A percentile compares a stretch with the other conserved stretches of the same genome.
Conservation (phyloP, 2,888 invertebrate genomes). For the Melieria omissa region DNA sequence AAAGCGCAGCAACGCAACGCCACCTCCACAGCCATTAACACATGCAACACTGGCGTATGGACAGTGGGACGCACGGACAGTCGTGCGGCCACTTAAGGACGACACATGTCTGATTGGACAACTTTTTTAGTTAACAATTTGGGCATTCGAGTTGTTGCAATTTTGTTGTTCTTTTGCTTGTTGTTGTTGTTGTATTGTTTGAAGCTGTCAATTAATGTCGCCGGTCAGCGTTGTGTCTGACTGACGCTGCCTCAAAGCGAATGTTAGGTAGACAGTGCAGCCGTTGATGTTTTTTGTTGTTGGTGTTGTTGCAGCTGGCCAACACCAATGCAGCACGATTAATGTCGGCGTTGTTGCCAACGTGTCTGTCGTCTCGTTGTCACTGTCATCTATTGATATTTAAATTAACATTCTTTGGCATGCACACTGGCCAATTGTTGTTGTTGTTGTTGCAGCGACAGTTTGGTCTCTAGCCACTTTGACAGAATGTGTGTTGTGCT, state of each 20-base stretch:
- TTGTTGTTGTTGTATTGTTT: constrained; percentile 22
- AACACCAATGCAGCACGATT: no score
- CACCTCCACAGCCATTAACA: no score
- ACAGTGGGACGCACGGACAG: no score
- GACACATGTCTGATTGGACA: no score
- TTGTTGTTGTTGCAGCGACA: not conserved
- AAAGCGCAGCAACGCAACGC: no score
- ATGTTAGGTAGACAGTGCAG: not conserved
- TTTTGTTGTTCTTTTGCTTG: not conserved
- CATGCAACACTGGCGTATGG: no score
- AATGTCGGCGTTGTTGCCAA: no score
- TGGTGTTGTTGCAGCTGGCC: not conserved
- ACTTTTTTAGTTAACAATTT: no score
- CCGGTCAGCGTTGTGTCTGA: constrained; percentile 18
- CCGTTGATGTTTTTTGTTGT: not conserved
- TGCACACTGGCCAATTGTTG: constrained; percentile 21
- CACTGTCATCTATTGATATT: constrained; percentile 33
- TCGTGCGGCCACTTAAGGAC: no score
- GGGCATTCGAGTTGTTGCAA: no score
- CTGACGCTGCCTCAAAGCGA: constrained; percentile 17
- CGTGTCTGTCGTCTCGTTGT: no score
- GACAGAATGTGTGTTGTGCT: constrained; percentile 15
- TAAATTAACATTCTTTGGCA: constrained; percentile 40
- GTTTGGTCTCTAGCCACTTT: not conserved
- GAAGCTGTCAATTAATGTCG: constrained; percentile 39